phyloP scores from a whole-genome alignment of 2,888 invertebrate genomes.

The Agonum fuliginosum region DNA sequence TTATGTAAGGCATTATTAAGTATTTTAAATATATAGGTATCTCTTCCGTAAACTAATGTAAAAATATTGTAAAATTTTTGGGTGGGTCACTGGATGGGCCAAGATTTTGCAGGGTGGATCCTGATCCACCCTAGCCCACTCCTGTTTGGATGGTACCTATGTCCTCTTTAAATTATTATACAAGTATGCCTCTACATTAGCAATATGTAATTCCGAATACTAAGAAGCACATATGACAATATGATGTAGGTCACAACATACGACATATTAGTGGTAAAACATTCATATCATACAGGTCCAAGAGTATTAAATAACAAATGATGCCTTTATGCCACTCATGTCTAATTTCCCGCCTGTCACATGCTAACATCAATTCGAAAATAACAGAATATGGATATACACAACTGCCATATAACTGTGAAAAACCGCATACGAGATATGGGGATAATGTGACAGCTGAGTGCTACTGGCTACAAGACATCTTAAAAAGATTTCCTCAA shows the following conservation, averaged over 20 bases:
- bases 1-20: no score
- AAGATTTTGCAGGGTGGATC: no score
- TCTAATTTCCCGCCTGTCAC: conserved; percentile 36
- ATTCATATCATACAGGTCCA: conserved; percentile 27
- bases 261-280: conserved; percentile 33
- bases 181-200: no score
- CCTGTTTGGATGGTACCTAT: no score
- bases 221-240: not conserved
- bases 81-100: no score
- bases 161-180: no score
- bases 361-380: conserved; percentile 27
- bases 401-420: conserved; percentile 9
- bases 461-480: conserved; percentile 25
- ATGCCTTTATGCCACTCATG: conserved; percentile 19
- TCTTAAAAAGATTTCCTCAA: not conserved
- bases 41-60: no score
- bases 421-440: conserved; percentile 1
- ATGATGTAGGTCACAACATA: conserved; percentile 30
- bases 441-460: conserved; percentile 39
- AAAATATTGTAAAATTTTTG: no score
- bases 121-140: no score
- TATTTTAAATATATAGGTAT: no score
- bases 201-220: not conserved
- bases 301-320: conserved; percentile 10
- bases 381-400: conserved; percentile 21